Conservation (phyloP, 1,140 invertebrate species). For the Listronotus bonariensis region DNA sequence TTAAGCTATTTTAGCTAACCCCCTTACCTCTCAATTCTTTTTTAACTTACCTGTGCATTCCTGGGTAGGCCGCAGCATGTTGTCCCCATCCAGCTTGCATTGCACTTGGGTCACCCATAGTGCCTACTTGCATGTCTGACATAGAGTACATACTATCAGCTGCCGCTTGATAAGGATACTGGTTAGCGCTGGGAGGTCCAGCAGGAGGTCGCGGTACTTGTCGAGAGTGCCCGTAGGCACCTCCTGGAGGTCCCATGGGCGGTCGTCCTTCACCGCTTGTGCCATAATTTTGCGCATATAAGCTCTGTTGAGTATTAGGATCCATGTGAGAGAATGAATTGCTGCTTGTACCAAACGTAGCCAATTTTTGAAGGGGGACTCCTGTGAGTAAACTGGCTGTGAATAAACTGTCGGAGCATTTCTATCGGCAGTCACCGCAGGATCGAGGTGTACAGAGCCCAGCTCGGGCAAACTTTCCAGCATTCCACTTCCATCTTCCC, state of each 20-base stretch:
- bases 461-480: conserved; percentile 80
- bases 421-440: conserved; percentile 50
- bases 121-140: conserved; percentile 67
- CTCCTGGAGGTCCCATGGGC: conserved; percentile 57
- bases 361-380: conserved; percentile 78
- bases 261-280: conserved; percentile 45
- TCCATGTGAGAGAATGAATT: conserved; percentile 59
- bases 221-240: conserved; percentile 61
- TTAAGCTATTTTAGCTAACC: too few relatives aligned
- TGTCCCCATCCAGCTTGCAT: conserved; percentile 63
- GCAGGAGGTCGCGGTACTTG: conserved; percentile 59
- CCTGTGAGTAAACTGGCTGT: conserved; percentile 64
- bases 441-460: conserved; percentile 47
- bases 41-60: conserved; percentile 41
- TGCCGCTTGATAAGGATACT: conserved; percentile 68
- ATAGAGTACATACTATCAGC: conserved; percentile 73
- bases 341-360: conserved; percentile 66
- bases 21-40: too few relatives aligned
- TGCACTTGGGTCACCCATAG: conserved; percentile 60
- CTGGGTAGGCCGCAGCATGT: conserved; percentile 54
- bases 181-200: conserved; percentile 62
- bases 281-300: conserved; percentile 65
- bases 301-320: conserved; percentile 58
- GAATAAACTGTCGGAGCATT: conserved; percentile 51
- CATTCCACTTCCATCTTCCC: conserved; percentile 86